A percentile compares a stretch with the other conserved stretches of the same genome.
Evolutionary conservation across 2,113 vertebrate genomes (phyloP).

Genomic region (Oryzias melastigma): DNA sequence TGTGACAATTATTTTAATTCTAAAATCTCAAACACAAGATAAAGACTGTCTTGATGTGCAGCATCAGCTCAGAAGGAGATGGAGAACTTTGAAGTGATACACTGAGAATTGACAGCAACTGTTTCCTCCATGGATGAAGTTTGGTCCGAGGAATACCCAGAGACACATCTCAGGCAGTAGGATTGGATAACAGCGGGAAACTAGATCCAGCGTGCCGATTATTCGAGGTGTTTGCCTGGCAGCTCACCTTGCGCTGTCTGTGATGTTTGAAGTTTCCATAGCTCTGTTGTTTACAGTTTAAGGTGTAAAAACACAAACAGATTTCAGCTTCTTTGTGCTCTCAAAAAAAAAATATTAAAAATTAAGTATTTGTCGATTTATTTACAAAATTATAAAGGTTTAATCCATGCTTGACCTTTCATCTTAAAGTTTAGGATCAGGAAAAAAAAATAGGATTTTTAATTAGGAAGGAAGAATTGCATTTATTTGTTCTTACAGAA

Average conservation of each 20-base stretch:
- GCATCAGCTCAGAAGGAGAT: not conserved
- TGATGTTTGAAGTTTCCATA: slow-evolving; percentile 33
- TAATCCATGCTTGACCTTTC: no score
- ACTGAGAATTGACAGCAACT: not conserved
- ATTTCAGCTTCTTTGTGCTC: not conserved
- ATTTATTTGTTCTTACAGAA: no score
- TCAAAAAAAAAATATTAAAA: not conserved
- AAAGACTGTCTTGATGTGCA: not conserved
- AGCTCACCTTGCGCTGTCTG: slow-evolving; percentile 21
- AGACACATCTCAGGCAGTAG: not conserved
- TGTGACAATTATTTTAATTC: no score
- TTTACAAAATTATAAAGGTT: no score
- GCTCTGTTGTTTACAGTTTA: slow-evolving; percentile 30
- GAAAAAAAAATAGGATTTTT: no score
- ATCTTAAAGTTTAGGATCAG: no score
- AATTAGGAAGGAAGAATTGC: no score
- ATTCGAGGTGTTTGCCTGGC: slow-evolving; percentile 43
- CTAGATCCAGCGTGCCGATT: slow-evolving; percentile 24
- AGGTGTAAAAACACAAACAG: slow-evolving; percentile 15
- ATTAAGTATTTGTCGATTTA: not conserved
- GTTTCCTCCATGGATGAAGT: not conserved
- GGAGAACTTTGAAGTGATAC: not conserved
- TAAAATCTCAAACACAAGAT: no score
- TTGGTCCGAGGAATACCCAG: not conserved
- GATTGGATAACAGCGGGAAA: slow-evolving; percentile 43